Evolutionary conservation across 2,113 vertebrate species (phyloP), one percentile per base, ranked within the genome.

Genomic region (Halcyon malimbica): DNA sequence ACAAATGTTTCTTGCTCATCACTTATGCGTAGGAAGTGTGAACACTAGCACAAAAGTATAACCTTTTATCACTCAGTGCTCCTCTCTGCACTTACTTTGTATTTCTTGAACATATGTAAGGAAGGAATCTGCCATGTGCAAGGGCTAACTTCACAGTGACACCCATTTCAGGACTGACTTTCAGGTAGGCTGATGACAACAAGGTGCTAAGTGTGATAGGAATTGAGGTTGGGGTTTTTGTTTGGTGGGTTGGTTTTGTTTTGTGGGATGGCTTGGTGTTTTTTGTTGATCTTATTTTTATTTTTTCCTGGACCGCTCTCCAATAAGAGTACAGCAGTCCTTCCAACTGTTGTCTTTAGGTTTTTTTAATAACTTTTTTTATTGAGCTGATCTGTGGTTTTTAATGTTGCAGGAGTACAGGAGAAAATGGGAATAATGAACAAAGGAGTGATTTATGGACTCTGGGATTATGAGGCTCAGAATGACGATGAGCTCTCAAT

Each of bases 381-480:
- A 11, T 23, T 41, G 13, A 81, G 5, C 62, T 63, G 29, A 37
- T 89, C 6, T 65, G 28, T 89, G 17, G 17, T 35, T 76, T 74
- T 74, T 76, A 39, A 13, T 25, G 16, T 64, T 82, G 24, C 89
- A 99, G 99, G 99, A 31, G 99, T 99, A 24, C 99, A 99, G 97
- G 99, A 99, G 98, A 99, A 99, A 94, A 99, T 99, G 99, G 99
- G 99, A 37, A 99, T 99, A 92, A 99, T 99, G 99, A 99, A 99
- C 97, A 98, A 99, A 87, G 99, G 99, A 3, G 98, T 99, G 91
- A 99, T 99, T 73, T 99, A 99, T 10, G 98, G 98, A 0, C 98
- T 99, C 41, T 99, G 99, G 99, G 99, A 99, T 92, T 99, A 99
- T 10, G 97, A 97, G 19, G 95, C 98, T 46, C 98, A 99, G 93